Percentiles rank a stretch among this genome's conserved stretches.
Conservation (phyloP, 2,113 vertebrate genomes). For the Python bivittatus region DNA sequence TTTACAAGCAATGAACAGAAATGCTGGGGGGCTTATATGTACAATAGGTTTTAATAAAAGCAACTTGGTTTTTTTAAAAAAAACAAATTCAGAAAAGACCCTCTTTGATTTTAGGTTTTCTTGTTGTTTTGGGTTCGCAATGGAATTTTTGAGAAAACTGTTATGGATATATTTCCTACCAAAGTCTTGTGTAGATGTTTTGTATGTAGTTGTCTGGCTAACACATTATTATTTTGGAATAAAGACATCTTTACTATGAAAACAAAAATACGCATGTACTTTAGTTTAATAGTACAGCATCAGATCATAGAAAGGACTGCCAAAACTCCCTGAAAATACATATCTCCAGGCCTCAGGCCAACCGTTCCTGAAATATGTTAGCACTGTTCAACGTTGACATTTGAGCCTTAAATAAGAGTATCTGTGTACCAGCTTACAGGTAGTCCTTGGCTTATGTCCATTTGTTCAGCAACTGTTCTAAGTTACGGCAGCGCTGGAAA, state of each 20-base stretch:
- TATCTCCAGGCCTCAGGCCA: neutral
- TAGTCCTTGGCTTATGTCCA: neutral
- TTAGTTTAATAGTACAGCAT: constrained; percentile 34
- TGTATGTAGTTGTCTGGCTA: constrained; percentile 81
- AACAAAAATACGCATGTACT: constrained; percentile 19
- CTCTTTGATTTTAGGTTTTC: constrained; percentile 63
- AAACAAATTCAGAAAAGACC: neutral
- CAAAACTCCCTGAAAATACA: neutral
- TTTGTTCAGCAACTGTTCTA: neutral
- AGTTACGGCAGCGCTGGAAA: neutral
- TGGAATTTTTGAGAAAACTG: constrained; percentile 78
- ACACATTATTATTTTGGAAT: constrained; percentile 88
- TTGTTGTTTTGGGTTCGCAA: constrained; percentile 59
- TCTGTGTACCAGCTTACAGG: neutral
- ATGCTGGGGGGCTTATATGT: constrained; percentile 58
- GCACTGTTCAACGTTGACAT: neutral
- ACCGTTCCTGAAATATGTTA: neutral
- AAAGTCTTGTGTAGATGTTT: constrained; percentile 92
- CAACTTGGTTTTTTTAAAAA: constrained; percentile 57
- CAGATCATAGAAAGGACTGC: neutral
- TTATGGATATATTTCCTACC: constrained; percentile 83
- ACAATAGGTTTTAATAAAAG: constrained; percentile 64
- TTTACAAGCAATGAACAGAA: constrained; percentile 54
- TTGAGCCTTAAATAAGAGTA: neutral
- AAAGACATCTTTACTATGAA: constrained; percentile 90